Evolutionary conservation across 2,113 vertebrate species (phyloP).

Genomic region (Aphyosemion australe): DNA sequence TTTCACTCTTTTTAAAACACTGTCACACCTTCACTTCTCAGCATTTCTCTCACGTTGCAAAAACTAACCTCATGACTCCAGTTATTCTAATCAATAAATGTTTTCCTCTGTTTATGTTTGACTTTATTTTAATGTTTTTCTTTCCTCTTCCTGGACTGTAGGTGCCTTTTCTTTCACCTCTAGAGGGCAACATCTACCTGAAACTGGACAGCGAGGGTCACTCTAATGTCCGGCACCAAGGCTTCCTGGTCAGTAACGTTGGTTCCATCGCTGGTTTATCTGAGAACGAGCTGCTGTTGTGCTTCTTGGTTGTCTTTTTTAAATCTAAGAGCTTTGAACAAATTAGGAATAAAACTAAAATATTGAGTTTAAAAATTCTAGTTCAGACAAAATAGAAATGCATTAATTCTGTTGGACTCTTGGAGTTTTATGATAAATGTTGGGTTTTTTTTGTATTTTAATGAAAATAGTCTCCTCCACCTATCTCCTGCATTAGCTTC

Average conservation of each 20-base stretch:
- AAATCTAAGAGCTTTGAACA: too few species aligned
- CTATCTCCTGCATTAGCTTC: too few species aligned
- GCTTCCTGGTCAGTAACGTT: conserved; percentile 78
- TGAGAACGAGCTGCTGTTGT: background rate
- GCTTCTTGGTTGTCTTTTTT: too few species aligned
- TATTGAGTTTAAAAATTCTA: too few species aligned
- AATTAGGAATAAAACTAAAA: too few species aligned
- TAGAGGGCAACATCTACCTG: conserved; percentile 83
- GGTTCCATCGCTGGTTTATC: background rate
- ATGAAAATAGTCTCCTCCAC: too few species aligned
- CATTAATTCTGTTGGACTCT: too few species aligned
- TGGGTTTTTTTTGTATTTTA: too few species aligned
- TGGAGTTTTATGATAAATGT: too few species aligned
- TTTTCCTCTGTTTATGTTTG: too few species aligned
- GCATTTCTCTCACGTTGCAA: background rate
- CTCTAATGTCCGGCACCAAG: conserved; percentile 75
- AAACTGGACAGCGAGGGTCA: conserved; percentile 74
- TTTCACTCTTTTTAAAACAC: conserved; percentile 54
- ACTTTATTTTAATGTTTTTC: background rate
- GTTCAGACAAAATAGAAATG: too few species aligned
- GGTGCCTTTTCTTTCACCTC: conserved; percentile 84
- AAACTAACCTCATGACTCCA: conserved; percentile 5
- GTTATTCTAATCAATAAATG: background rate
- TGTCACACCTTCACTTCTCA: conserved; percentile 14
- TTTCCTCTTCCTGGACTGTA: conserved; percentile 25